Conservation (phyloP, 2,888 invertebrate species). For the Agriopis aurantiaria region DNA sequence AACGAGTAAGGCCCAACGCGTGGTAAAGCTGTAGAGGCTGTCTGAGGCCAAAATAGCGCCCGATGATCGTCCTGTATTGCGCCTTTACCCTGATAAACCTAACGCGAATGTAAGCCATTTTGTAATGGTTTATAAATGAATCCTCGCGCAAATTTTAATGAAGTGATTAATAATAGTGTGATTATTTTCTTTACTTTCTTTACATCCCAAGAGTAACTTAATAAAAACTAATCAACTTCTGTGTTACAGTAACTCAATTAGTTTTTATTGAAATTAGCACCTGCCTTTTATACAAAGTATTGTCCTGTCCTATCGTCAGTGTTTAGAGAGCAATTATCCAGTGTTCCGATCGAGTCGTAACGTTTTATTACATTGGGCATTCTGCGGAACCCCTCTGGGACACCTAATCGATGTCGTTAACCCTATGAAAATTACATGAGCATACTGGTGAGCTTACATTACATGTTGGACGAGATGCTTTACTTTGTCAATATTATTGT, state of each 20-base stretch:
- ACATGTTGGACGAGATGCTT: constrained; percentile 6
- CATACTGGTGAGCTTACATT: constrained; percentile 10
- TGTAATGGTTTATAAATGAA: too few relatives aligned
- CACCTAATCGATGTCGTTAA: constrained; percentile 37
- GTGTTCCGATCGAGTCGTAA: constrained; percentile 50
- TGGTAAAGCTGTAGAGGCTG: too few relatives aligned
- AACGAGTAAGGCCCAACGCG: too few relatives aligned
- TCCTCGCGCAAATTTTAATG: too few relatives aligned
- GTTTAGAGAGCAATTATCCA: constrained; percentile 54
- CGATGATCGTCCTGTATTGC: too few relatives aligned
- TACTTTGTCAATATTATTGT: constrained; percentile 12
- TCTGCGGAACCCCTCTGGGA: constrained; percentile 30
- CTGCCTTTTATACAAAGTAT: constrained; percentile 9
- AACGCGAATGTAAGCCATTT: too few relatives aligned
- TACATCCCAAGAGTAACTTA: neutral
- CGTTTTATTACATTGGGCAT: constrained; percentile 48
- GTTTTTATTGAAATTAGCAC: constrained; percentile 19
- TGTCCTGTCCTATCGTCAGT: constrained; percentile 34
- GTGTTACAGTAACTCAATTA: constrained; percentile 13
- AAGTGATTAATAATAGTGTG: too few relatives aligned
- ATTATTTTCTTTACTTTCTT: too few relatives aligned
- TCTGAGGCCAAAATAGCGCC: too few relatives aligned
- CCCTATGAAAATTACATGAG: constrained; percentile 37
- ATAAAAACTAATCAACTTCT: constrained; percentile 11
- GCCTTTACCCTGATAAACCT: too few relatives aligned